Evolutionary conservation across 2,113 vertebrate species (phyloP).

Genomic region (Tychaedon coryphoeus): DNA sequence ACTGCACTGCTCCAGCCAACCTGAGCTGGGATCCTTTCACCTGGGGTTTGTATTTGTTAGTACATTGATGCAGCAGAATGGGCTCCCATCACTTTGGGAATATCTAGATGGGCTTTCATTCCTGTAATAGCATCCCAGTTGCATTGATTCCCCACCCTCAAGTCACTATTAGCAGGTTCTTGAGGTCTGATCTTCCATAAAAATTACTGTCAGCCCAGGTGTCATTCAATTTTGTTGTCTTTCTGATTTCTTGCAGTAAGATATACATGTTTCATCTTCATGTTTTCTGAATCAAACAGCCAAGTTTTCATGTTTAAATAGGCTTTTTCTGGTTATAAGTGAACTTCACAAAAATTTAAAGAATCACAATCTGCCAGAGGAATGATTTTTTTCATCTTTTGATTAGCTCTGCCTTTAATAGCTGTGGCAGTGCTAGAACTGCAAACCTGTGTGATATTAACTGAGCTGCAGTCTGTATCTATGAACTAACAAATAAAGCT

Average conservation of each 20-base stretch:
- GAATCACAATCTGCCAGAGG: neutral
- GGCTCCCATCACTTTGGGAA: neutral
- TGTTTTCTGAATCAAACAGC: neutral
- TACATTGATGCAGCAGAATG: neutral
- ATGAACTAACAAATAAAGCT: neutral
- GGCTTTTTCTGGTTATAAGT: neutral
- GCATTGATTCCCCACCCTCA: neutral
- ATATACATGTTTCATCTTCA: neutral
- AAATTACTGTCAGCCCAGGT: neutral
- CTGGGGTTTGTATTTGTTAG: neutral
- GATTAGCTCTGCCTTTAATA: neutral
- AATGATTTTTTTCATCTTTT: neutral
- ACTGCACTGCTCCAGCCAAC: fast-evolving
- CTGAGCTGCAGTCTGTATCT: neutral
- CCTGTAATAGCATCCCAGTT: neutral
- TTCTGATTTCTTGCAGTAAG: neutral
- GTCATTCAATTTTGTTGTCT: neutral
- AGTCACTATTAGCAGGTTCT: neutral
- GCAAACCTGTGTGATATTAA: neutral
- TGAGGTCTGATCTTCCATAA: neutral
- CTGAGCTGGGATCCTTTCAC: neutral
- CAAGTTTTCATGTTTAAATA: neutral
- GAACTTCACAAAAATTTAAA: neutral
- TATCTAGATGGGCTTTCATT: neutral
- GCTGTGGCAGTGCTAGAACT: neutral